A percentile compares a stretch with the other conserved stretches of the same genome.
Conservation (phyloP, 2,113 vertebrate genomes). For the Cervus canadensis region DNA sequence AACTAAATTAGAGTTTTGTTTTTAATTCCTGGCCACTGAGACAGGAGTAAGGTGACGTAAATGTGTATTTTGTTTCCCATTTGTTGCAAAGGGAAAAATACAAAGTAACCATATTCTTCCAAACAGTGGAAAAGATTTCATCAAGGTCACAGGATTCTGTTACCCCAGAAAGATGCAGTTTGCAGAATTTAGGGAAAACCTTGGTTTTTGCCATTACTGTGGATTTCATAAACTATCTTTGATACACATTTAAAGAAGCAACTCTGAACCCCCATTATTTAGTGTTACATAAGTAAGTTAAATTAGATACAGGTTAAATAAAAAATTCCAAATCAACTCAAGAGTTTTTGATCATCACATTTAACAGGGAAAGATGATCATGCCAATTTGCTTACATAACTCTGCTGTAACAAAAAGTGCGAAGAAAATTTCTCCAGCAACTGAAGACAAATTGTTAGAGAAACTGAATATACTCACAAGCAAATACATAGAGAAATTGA, state of each 20-base stretch:
- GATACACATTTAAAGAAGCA: constrained; percentile 56
- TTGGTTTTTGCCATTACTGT: constrained; percentile 33
- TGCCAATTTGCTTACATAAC: constrained; percentile 34
- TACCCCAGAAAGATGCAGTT: constrained; percentile 46
- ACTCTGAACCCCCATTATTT: constrained; percentile 50
- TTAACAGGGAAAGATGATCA: constrained; percentile 46
- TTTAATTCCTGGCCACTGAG: constrained; percentile 71
- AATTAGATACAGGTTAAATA: constrained; percentile 26
- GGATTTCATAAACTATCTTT: constrained; percentile 64
- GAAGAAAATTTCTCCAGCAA: not conserved
- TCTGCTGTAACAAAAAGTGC: not conserved
- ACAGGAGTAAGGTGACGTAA: constrained; percentile 51
- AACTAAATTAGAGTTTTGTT: constrained; percentile 54
- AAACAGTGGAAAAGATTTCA: constrained; percentile 67
- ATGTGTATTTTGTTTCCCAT: constrained; percentile 52
- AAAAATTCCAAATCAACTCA: constrained; percentile 38
- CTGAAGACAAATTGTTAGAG: not conserved
- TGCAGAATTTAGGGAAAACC: constrained; percentile 40
- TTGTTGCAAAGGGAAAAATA: constrained; percentile 65
- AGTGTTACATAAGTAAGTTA: constrained; percentile 47
- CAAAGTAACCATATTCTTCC: constrained; percentile 59
- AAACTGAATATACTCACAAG: not conserved
- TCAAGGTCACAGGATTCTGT: constrained; percentile 54
- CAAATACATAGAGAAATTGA: not conserved
- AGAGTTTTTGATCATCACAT: constrained; percentile 32